Conservation (phyloP, 1,140 invertebrate genomes). For the Lanistes nyassanus region DNA sequence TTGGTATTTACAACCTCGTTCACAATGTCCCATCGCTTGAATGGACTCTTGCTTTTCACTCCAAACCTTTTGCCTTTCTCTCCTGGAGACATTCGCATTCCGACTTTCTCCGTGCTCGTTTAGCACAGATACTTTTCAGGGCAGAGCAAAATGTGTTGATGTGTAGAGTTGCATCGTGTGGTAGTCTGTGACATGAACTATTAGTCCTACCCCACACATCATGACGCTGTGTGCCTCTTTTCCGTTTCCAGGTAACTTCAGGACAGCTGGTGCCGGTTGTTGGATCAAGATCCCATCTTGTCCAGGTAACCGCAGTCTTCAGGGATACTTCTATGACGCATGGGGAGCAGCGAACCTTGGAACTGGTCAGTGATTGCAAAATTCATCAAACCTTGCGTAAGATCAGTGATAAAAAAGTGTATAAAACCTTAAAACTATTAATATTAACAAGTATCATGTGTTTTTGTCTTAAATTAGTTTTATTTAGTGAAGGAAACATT, state of each 20-base stretch:
- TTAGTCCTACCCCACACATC: too few relatives aligned
- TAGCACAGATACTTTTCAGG: not conserved
- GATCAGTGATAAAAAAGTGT: not conserved
- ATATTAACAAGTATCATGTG: too few relatives aligned
- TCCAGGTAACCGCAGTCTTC: constrained; percentile 16
- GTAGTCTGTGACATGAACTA: not conserved
- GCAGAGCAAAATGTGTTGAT: not conserved
- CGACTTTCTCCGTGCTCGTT: too few relatives aligned
- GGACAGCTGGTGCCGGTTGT: constrained; percentile 34
- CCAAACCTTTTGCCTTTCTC: too few relatives aligned
- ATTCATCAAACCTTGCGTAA: not conserved
- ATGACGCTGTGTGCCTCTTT: not conserved
- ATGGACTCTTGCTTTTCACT: too few relatives aligned
- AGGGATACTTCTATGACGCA: constrained; percentile 35
- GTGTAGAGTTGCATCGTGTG: too few relatives aligned
- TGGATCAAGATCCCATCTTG: constrained; percentile 40
- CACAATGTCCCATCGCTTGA: too few relatives aligned
- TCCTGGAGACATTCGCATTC: not conserved
- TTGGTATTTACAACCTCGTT: too few relatives aligned
- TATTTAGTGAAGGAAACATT: too few relatives aligned
- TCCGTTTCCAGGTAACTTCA: constrained; percentile 22
- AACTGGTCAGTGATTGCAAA: constrained; percentile 15
- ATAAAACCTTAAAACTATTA: too few relatives aligned
- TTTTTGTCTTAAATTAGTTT: too few relatives aligned
- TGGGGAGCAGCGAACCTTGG: constrained; percentile 28